Evolutionary conservation across 2,113 vertebrate species (phyloP).

Genomic region (Phaethornis superciliosus): DNA sequence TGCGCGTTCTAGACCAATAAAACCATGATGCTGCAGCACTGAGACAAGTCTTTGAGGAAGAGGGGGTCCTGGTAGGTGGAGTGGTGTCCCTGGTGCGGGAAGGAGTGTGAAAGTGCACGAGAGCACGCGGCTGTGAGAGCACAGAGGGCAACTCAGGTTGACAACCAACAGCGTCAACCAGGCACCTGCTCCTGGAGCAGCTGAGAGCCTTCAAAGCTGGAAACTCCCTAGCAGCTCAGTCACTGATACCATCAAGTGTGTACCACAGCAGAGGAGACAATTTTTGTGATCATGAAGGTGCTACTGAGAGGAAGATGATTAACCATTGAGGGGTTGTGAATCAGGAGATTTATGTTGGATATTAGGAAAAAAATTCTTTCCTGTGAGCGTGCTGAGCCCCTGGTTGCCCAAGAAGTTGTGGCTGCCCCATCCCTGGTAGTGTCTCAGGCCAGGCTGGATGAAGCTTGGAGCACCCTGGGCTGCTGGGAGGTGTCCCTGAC

Average conservation of each 20-base stretch:
- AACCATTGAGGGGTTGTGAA: background rate
- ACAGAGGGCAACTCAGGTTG: background rate
- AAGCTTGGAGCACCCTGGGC: too few species aligned
- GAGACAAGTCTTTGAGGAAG: background rate
- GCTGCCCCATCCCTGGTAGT: too few species aligned
- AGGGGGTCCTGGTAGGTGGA: background rate
- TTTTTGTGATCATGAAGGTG: background rate
- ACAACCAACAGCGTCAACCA: background rate
- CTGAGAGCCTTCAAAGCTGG: background rate
- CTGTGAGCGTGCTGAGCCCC: too few species aligned
- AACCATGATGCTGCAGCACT: background rate
- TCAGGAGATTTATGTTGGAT: too few species aligned
- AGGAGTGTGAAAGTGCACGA: background rate
- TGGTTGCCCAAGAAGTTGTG: too few species aligned
- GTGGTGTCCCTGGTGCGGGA: background rate
- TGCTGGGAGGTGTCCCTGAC: too few species aligned
- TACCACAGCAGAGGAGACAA: background rate
- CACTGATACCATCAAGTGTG: background rate
- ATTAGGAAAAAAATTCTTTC: too few species aligned
- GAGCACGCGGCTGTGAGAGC: background rate
- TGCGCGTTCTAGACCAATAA: background rate
- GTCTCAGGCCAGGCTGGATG: too few species aligned
- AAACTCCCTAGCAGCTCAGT: background rate
- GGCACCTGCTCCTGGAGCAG: background rate
- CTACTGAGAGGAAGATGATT: background rate